phyloP scores from a whole-genome alignment of 2,797 vertebrate genomes.

The Austrolebias charrua region DNA sequence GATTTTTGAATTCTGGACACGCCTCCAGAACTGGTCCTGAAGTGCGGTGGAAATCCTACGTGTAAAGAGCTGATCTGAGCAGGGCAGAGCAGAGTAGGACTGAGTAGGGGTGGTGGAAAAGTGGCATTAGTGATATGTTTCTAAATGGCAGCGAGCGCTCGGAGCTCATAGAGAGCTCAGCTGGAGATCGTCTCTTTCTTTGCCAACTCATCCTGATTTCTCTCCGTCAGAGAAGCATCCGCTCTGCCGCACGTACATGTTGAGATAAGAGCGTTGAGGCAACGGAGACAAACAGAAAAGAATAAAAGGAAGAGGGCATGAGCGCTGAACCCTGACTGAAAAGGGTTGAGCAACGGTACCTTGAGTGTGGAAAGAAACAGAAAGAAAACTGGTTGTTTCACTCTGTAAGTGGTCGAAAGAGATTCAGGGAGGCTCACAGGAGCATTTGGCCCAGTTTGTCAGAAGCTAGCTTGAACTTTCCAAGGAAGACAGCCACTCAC shows the following conservation, averaged over 20 bases:
- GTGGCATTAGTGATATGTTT: slow-evolving; percentile 17
- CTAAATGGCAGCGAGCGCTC: slow-evolving; percentile 31
- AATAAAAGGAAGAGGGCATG: neutral
- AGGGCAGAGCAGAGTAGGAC: too few relatives aligned
- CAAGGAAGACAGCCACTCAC: slow-evolving; percentile 36
- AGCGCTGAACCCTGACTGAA: slow-evolving; percentile 16
- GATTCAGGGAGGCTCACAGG: slow-evolving; percentile 18
- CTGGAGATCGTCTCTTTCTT: slow-evolving; percentile 28
- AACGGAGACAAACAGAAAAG: slow-evolving; percentile 6
- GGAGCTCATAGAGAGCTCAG: slow-evolving; percentile 26
- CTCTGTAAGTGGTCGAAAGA: slow-evolving; percentile 22
- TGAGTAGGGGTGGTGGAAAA: too few relatives aligned
- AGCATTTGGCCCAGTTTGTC: slow-evolving; percentile 47
- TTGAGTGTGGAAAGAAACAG: slow-evolving; percentile 14
- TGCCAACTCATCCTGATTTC: slow-evolving; percentile 14
- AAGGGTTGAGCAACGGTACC: slow-evolving; percentile 4
- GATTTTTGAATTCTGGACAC: too few relatives aligned
- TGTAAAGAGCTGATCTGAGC: too few relatives aligned
- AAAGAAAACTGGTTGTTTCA: slow-evolving; percentile 13
- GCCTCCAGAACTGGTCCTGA: too few relatives aligned
- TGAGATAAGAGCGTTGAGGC: neutral
- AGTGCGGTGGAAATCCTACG: too few relatives aligned
- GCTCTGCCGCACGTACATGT: slow-evolving; percentile 3
- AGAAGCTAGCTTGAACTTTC: slow-evolving; percentile 40
- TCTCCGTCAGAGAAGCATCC: slow-evolving; percentile 37